A percentile compares a stretch with the other conserved stretches of the same genome.
Evolutionary conservation across 1,140 invertebrate species (phyloP).

Genomic region (Melanaphis sacchari): DNA sequence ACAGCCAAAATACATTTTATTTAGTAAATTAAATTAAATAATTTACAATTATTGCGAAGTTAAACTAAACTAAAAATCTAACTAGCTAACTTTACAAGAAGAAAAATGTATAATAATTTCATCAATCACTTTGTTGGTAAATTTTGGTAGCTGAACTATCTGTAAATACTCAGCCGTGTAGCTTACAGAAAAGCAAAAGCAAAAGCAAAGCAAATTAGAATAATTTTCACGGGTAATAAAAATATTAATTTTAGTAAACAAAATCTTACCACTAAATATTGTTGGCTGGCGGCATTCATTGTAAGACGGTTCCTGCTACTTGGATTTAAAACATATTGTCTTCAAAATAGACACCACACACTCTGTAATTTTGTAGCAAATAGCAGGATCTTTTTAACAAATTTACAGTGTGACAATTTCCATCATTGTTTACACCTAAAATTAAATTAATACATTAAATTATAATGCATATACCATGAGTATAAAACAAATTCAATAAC

Average conservation of each 20-base stretch:
- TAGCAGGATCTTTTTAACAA: background rate
- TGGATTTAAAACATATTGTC: background rate
- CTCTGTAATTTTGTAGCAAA: background rate
- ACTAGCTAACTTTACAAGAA: too few relatives aligned
- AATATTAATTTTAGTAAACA: background rate
- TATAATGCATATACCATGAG: background rate
- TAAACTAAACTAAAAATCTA: too few relatives aligned
- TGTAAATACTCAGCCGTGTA: too few relatives aligned
- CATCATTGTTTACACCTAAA: background rate
- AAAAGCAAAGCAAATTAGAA: background rate
- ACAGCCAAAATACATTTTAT: too few relatives aligned
- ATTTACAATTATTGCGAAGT: too few relatives aligned
- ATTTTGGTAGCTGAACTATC: too few relatives aligned
- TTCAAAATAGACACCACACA: constrained; percentile 5
- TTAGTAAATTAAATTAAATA: too few relatives aligned
- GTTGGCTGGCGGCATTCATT: background rate
- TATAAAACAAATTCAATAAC: too few relatives aligned
- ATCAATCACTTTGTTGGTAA: too few relatives aligned
- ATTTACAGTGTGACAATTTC: background rate
- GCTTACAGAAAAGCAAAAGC: too few relatives aligned
- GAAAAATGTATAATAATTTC: too few relatives aligned
- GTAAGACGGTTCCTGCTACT: background rate
- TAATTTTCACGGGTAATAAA: background rate
- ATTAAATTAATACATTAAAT: background rate
- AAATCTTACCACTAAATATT: constrained; percentile 15